These are phyloP conservation scores for Melanotaenia nigrans DNA, from an alignment of 2,797 vertebrate genomes.

Conservation along the genomic window DNA sequence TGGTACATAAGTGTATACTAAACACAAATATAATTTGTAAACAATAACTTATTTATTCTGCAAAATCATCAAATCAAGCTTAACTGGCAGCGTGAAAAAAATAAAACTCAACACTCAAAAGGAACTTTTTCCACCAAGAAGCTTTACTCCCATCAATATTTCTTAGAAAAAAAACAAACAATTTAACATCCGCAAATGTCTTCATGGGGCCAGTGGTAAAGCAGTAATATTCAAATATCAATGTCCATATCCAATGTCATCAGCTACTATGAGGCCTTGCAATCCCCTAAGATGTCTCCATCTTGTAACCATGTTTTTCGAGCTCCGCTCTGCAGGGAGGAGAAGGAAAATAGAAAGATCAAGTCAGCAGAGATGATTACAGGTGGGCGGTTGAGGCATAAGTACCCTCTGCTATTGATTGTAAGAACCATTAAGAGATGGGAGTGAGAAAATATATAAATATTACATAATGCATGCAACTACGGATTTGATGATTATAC, in stretches of 20 bases:
- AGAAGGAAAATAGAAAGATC: slow-evolving; percentile 65
- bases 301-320: slow-evolving; percentile 99
- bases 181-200: slow-evolving; percentile 39
- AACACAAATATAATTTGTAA: background rate
- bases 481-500: slow-evolving; percentile 74
- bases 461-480: slow-evolving; percentile 62
- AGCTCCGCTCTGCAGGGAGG: slow-evolving; percentile 90
- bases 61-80: background rate
- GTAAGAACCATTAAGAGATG: slow-evolving; percentile 75
- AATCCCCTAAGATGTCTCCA: slow-evolving; percentile 94
- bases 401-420: slow-evolving; percentile 78
- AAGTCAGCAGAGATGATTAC: slow-evolving; percentile 76
- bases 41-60: background rate
- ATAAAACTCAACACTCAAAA: slow-evolving; percentile 29
- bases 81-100: background rate
- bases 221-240: slow-evolving; percentile 59
- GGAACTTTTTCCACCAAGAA: slow-evolving; percentile 39
- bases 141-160: slow-evolving; percentile 65
- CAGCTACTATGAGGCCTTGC: slow-evolving; percentile 25
- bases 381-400: slow-evolving; percentile 69
- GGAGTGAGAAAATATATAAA: slow-evolving; percentile 59
- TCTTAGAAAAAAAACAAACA: slow-evolving; percentile 59
- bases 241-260: slow-evolving; percentile 57
- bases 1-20: background rate
- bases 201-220: slow-evolving; percentile 14